phyloP scores from a whole-genome alignment of 2,797 vertebrate species.

The Propithecus deckenii region DNA sequence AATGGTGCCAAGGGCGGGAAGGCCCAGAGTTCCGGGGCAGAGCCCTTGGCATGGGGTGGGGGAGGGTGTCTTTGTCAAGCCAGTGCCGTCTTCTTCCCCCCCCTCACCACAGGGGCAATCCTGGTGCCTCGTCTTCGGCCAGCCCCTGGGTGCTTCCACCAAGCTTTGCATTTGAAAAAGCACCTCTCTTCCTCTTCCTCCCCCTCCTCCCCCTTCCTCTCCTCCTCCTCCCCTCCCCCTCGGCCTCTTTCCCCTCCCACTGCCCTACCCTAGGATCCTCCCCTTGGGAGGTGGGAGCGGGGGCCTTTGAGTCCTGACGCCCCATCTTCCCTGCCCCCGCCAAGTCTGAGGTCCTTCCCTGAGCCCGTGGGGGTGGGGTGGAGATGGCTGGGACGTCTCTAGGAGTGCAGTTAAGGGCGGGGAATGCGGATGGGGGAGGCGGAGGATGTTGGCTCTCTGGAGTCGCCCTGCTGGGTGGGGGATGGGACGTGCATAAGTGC shows the following conservation, averaged over 20 bases:
- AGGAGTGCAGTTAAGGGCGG: background rate
- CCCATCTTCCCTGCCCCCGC: too few species aligned
- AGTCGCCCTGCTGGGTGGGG: background rate
- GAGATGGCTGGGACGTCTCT: background rate
- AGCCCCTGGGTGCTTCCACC: background rate
- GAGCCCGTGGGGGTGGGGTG: background rate
- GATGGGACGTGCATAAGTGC: background rate
- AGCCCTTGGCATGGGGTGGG: background rate
- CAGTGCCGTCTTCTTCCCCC: accelerated
- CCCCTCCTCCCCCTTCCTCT: background rate
- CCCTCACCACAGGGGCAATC: background rate
- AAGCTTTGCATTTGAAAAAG: conserved; percentile 52
- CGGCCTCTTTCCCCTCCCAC: too few species aligned
- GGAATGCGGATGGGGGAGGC: too few species aligned
- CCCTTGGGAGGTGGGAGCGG: background rate
- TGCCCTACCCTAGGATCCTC: background rate
- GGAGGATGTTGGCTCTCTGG: background rate
- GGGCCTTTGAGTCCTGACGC: background rate
- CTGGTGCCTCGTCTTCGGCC: background rate
- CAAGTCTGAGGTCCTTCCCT: background rate
- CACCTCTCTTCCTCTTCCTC: background rate
- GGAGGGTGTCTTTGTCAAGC: background rate
- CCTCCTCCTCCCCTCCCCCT: background rate
- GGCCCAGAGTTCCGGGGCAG: background rate
- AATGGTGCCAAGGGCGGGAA: background rate